These are phyloP conservation scores for Stictonetta naevosa DNA, from an alignment of 2,113 vertebrate genomes.

Conservation along the genomic window DNA sequence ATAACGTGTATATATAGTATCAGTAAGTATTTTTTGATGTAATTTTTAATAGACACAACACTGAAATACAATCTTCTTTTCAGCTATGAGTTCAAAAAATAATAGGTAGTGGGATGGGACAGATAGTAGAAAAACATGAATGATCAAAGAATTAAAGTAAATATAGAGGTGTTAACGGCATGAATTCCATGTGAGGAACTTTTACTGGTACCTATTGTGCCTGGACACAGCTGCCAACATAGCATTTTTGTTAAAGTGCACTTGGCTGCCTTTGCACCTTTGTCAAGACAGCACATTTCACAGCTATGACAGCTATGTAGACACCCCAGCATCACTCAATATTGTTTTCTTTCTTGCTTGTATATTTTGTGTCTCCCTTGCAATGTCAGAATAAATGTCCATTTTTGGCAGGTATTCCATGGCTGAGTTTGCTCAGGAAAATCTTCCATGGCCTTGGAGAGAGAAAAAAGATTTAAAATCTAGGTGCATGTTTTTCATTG, in stretches of 20 bases:
- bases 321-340: neutral
- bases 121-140: neutral
- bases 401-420: neutral
- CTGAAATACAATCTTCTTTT: neutral
- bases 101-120: neutral
- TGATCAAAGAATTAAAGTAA: neutral
- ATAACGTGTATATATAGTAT: neutral
- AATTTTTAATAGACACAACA: neutral
- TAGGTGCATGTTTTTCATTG: neutral
- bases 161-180: neutral
- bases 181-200: constrained; percentile 19
- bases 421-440: neutral
- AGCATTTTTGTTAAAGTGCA: neutral
- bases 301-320: neutral
- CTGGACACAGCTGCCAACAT: neutral
- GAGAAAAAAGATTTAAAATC: neutral
- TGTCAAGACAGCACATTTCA: constrained; percentile 38
- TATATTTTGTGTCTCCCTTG: neutral
- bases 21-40: neutral
- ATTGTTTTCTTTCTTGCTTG: neutral
- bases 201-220: neutral
- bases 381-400: neutral
- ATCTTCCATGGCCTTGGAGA: neutral
- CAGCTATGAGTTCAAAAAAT: neutral
- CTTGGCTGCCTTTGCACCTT: constrained; percentile 6